Percentiles rank a stretch among this genome's conserved stretches.
These are phyloP conservation scores for Rhinopomastus cyanomelas DNA, from an alignment of 2,113 vertebrate species.

Conservation along the genomic window DNA sequence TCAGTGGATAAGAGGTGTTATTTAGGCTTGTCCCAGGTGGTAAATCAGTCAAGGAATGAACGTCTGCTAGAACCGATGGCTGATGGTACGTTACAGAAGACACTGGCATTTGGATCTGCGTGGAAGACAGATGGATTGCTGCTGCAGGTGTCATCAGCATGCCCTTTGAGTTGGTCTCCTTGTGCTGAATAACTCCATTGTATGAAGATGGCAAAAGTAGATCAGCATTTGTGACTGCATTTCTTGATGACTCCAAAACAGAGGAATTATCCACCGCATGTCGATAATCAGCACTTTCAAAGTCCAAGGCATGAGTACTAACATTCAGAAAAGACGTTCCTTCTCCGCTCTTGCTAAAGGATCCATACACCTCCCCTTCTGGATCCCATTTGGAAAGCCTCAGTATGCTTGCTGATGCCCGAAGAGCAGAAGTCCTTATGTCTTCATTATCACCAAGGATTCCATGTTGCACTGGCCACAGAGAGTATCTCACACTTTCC, in stretches of 20 bases:
- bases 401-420: not conserved
- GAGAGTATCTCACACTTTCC: not conserved
- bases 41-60: not conserved
- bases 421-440: not conserved
- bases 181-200: not conserved
- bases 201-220: not conserved
- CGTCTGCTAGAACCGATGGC: not conserved
- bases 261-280: not conserved
- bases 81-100: not conserved
- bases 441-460: not conserved
- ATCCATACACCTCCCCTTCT: not conserved
- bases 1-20: not conserved
- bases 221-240: not conserved
- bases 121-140: not conserved
- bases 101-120: not conserved
- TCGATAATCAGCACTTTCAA: conserved; percentile 15
- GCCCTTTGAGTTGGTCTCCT: not conserved
- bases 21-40: conserved; percentile 8
- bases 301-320: not conserved
- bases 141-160: not conserved
- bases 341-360: not conserved
- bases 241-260: not conserved
- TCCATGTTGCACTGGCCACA: not conserved
- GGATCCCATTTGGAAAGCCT: not conserved
- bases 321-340: not conserved